phyloP scores from a whole-genome alignment of 2,888 invertebrate genomes.

The Blera fallax region DNA sequence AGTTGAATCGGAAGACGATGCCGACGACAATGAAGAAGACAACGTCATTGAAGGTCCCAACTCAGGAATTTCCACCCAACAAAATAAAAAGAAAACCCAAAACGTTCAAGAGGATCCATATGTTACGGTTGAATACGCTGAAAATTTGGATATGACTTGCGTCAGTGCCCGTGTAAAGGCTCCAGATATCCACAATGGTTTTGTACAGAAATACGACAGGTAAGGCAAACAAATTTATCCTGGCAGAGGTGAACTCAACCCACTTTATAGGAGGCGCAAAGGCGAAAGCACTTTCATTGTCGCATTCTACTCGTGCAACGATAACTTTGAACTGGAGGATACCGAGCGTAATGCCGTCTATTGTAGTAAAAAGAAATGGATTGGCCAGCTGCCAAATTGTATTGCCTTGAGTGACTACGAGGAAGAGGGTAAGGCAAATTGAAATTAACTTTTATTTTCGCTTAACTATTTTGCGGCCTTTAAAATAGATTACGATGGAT shows the following conservation, averaged over 20 bases:
- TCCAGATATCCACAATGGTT: slow-evolving; percentile 80
- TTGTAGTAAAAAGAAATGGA: slow-evolving; percentile 84
- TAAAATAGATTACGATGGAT: slow-evolving; percentile 73
- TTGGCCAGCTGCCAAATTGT: slow-evolving; percentile 84
- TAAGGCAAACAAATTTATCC: slow-evolving; percentile 10
- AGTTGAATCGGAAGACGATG: slow-evolving; percentile 71
- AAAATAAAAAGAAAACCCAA: slow-evolving; percentile 75
- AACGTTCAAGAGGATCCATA: slow-evolving; percentile 78
- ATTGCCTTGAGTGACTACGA: slow-evolving; percentile 74
- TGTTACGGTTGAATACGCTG: slow-evolving; percentile 77
- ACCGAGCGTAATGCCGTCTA: slow-evolving; percentile 82
- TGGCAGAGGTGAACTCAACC: not conserved
- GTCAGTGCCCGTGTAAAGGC: slow-evolving; percentile 79
- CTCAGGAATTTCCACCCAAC: not conserved
- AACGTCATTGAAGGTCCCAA: slow-evolving; percentile 33
- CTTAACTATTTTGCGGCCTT: slow-evolving; percentile 4
- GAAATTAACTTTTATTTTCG: slow-evolving; percentile 44
- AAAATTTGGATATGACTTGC: slow-evolving; percentile 80
- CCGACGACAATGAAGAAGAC: slow-evolving; percentile 42
- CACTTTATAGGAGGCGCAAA: slow-evolving; percentile 76
- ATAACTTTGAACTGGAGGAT: slow-evolving; percentile 83
- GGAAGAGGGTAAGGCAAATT: slow-evolving; percentile 72
- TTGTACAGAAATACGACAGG: slow-evolving; percentile 79
- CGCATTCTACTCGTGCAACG: slow-evolving; percentile 84
- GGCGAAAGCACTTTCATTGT: slow-evolving; percentile 83